phyloP scores from a whole-genome alignment of 2,888 invertebrate species.

The Melanostoma scalare region DNA sequence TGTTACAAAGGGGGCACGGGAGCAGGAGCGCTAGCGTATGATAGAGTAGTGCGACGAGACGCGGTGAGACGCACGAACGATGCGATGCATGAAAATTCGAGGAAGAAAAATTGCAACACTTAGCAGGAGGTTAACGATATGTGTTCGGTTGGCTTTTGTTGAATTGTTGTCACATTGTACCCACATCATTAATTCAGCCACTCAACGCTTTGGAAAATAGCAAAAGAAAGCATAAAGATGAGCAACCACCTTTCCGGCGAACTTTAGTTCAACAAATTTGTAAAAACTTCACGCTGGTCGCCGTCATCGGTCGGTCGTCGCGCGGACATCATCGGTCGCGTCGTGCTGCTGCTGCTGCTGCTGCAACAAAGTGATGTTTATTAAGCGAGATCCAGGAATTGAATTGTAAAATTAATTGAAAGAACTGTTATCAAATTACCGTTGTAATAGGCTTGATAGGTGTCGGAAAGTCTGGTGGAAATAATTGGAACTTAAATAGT shows the following conservation, averaged over 20 bases:
- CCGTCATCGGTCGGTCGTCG: no score
- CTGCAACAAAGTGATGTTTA: no score
- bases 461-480: no score
- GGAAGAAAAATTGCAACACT: slow-evolving; percentile 72
- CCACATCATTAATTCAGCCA: slow-evolving; percentile 66
- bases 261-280: no score
- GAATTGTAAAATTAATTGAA: no score
- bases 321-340: no score
- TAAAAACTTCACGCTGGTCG: no score
- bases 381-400: no score
- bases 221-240: not conserved
- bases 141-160: slow-evolving; percentile 70
- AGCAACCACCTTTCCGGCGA: not conserved
- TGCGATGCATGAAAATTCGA: slow-evolving; percentile 24
- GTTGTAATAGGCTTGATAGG: no score
- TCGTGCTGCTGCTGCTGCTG: no score
- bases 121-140: slow-evolving; percentile 73
- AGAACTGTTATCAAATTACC: no score
- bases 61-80: not conserved
- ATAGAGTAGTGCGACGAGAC: not conserved
- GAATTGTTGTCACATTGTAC: slow-evolving; percentile 71
- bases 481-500: no score
- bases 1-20: slow-evolving; percentile 34
- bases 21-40: not conserved
- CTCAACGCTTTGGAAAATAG: not conserved